These are phyloP conservation scores for Cistogaster globosa DNA, from an alignment of 2,888 invertebrate species.

Conservation along the genomic window DNA sequence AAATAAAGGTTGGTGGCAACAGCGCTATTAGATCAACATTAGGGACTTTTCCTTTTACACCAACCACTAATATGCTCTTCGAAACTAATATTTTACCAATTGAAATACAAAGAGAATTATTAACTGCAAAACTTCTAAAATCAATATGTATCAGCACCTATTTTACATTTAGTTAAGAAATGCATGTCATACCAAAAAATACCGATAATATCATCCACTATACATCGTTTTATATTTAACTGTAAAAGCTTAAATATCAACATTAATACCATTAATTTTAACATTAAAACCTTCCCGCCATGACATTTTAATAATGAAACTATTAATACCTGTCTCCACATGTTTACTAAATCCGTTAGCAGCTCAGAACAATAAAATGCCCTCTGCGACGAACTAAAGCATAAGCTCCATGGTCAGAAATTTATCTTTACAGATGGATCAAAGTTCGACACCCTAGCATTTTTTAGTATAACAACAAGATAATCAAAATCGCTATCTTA, in stretches of 20 bases:
- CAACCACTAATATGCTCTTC: no score
- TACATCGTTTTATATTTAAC: background rate
- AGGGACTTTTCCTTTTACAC: no score
- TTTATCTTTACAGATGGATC: slow-evolving; percentile 14
- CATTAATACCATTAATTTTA: background rate
- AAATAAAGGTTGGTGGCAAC: no score
- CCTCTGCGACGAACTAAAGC: slow-evolving; percentile 5
- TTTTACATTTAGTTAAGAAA: background rate
- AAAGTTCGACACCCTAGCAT: background rate
- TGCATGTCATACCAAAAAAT: background rate
- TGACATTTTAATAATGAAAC: no score
- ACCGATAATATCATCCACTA: no score
- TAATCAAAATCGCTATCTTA: background rate
- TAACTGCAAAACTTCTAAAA: slow-evolving; percentile 26
- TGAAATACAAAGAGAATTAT: no score
- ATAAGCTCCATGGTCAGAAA: background rate
- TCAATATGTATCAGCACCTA: background rate
- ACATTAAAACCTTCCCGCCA: background rate
- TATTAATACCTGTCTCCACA: slow-evolving; percentile 4
- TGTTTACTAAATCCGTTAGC: background rate
- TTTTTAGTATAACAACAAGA: background rate
- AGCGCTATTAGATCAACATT: slow-evolving; percentile 48
- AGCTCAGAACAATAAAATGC: background rate
- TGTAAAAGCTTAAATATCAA: background rate
- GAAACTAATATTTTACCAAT: no score